Evolutionary conservation across 2,888 invertebrate genomes (phyloP), one percentile per base, ranked within the genome.

Genomic region (Acrobasis repandana): DNA sequence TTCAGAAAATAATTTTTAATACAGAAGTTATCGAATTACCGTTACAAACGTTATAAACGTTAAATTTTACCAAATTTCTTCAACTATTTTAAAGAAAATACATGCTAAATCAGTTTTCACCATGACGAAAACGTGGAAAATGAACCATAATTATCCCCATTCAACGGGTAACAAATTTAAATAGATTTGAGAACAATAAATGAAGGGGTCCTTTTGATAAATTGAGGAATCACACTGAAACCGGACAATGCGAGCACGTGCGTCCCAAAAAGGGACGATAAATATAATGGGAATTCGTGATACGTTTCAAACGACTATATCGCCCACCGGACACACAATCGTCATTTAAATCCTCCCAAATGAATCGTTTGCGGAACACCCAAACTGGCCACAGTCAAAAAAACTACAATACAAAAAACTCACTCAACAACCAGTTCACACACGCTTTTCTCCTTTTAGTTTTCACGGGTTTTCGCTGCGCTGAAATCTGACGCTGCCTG

Each of bases 261-360:
- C 56, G 61, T 63, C 60, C 56, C 56, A 60, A 61, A 54, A 63
- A 67, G 63, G 66, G 68, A 70, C 67, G 69, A 60, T 63, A 69
- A 67, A 63, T 62, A 67, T 70, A 75, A 75, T 71, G 69, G 65
- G 70, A 65, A 74, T 72, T 68, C 71, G 70, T 70, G 68, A 73
- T 76, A 72, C 71, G 68, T 66, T 70, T 67, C 61, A 64, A 69
- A 72, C 70, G 70, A 69, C 66, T 67, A 71, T 76, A 74, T 73
- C 71, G 69, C 71, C 66, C 72, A 63, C 70, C 75, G 67, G 68
- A 67, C 43, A 75, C 69, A 70, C 77, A 75, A 80, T 76, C 74
- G 74, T 77, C 74, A 77, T 79, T 81, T 79, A 79, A 80, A 79
- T 75, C 71, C 71, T 73, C 71, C 73, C 72, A 77, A 81, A 82